A percentile compares a stretch with the other conserved stretches of the same genome.
Conservation (phyloP, 2,888 invertebrate species). For the Cybosia mesomella region DNA sequence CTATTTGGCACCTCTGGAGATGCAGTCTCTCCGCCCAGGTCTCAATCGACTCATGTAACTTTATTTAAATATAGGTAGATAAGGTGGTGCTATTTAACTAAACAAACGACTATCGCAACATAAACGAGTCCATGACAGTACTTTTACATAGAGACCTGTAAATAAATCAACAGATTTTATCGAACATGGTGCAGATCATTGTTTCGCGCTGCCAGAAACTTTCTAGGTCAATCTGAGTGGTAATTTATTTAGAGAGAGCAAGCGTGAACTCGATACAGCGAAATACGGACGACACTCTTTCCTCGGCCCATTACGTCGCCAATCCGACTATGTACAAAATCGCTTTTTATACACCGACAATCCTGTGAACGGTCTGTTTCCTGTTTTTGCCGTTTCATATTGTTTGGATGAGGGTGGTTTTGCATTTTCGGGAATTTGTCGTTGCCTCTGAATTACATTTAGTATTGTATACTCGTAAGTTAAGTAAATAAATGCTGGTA, state of each 20-base stretch:
- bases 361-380: constrained; percentile 57
- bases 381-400: constrained; percentile 57
- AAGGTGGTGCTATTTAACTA: constrained; percentile 6
- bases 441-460: constrained; percentile 48
- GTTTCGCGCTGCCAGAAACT: constrained; percentile 63
- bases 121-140: constrained; percentile 29
- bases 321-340: constrained; percentile 61
- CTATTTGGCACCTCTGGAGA: too few relatives aligned
- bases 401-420: constrained; percentile 53
- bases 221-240: constrained; percentile 78
- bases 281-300: constrained; percentile 61
- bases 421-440: constrained; percentile 43
- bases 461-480: constrained; percentile 34
- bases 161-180: constrained; percentile 50
- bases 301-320: constrained; percentile 56
- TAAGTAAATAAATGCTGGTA: constrained; percentile 41
- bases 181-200: constrained; percentile 58
- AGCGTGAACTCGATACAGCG: constrained; percentile 65
- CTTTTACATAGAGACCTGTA: constrained; percentile 32
- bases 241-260: constrained; percentile 78
- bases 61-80: neutral
- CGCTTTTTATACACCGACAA: constrained; percentile 60
- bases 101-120: constrained; percentile 29
- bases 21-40: too few relatives aligned
- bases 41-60: neutral